These are phyloP conservation scores for Callospermophilus lateralis DNA, from an alignment of 2,113 vertebrate species.

Conservation along the genomic window DNA sequence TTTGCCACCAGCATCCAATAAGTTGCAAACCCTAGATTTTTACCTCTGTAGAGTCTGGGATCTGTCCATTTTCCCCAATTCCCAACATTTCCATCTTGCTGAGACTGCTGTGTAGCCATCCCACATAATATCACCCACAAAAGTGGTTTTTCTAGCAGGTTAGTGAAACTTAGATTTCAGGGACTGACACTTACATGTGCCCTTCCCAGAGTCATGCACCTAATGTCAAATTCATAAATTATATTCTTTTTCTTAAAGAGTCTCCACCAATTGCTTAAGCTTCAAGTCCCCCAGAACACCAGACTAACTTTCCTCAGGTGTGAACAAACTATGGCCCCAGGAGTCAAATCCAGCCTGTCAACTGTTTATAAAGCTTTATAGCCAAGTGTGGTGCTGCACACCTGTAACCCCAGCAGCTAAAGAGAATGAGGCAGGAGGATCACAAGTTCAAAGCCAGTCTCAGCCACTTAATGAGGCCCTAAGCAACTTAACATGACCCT, in stretches of 20 bases:
- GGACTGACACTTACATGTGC: not conserved
- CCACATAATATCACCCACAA: no score
- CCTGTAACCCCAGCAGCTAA: no score
- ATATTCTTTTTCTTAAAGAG: not conserved
- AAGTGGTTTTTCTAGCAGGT: not conserved
- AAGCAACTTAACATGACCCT: no score
- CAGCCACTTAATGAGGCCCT: no score
- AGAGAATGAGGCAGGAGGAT: no score
- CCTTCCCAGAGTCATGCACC: not conserved
- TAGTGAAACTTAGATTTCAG: not conserved
- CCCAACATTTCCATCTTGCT: not conserved
- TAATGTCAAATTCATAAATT: not conserved
- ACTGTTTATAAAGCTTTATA: not conserved
- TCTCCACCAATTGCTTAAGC: not conserved
- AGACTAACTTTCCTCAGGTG: not conserved
- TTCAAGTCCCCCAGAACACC: not conserved
- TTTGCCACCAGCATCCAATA: not conserved
- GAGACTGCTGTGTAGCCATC: not conserved
- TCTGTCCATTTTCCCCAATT: not conserved
- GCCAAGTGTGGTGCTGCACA: no score
- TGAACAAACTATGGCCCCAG: not conserved
- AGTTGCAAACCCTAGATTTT: not conserved
- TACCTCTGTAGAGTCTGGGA: not conserved
- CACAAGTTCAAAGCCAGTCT: no score
- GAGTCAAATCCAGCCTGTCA: not conserved